phyloP scores from a whole-genome alignment of 2,888 invertebrate genomes.

The Subacronicta megacephala region DNA sequence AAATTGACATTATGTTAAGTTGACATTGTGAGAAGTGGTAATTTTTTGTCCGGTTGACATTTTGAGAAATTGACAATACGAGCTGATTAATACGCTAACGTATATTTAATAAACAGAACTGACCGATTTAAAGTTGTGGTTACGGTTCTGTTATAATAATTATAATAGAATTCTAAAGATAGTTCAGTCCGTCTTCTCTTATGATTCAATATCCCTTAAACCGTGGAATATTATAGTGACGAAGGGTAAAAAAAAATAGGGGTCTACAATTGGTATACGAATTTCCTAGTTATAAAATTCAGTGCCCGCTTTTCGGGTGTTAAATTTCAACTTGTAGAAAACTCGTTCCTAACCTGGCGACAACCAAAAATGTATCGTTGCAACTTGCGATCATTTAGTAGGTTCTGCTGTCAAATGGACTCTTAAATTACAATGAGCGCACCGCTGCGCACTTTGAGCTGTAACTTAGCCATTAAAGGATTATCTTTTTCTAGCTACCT shows the following conservation, averaged over 20 bases:
- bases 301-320: background rate
- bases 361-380: conserved; percentile 24
- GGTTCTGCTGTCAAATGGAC: conserved; percentile 38
- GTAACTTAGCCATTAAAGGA: conserved; percentile 53
- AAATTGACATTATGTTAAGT: too few relatives aligned
- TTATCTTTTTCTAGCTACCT: conserved; percentile 62
- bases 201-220: conserved; percentile 20
- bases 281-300: conserved; percentile 6
- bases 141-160: conserved; percentile 22
- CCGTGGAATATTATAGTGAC: conserved; percentile 13
- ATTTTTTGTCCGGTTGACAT: too few relatives aligned
- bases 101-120: too few relatives aligned
- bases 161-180: conserved; percentile 43
- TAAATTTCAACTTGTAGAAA: background rate
- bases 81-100: too few relatives aligned
- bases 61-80: too few relatives aligned
- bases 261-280: conserved; percentile 2
- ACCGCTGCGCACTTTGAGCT: conserved; percentile 30
- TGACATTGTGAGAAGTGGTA: too few relatives aligned
- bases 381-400: conserved; percentile 28
- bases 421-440: conserved; percentile 40
- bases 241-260: conserved; percentile 6
- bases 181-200: conserved; percentile 55
- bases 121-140: conserved; percentile 24
- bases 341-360: conserved; percentile 5